These are phyloP conservation scores for Drosophila fungiperda DNA, from an alignment of 2,888 invertebrate genomes.

Conservation along the genomic window DNA sequence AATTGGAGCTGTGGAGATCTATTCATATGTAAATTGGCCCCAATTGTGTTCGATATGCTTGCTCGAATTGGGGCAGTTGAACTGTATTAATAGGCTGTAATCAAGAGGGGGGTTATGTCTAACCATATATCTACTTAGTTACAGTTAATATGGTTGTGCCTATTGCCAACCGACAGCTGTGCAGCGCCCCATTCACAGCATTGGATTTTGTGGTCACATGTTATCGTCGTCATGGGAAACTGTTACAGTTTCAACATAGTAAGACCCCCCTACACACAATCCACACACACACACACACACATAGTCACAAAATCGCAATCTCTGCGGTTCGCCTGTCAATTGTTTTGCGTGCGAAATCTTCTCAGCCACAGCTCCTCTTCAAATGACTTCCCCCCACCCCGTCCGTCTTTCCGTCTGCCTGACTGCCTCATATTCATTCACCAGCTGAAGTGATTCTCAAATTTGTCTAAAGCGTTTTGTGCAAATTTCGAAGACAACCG, in stretches of 20 bases:
- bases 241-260: constrained; percentile 73
- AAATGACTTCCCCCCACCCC: no score
- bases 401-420: no score
- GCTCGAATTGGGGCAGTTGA: constrained; percentile 9
- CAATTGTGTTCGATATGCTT: not conserved
- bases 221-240: constrained; percentile 72
- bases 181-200: constrained; percentile 57
- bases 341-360: constrained; percentile 75
- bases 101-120: not conserved
- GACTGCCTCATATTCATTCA: constrained; percentile 20
- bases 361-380: constrained; percentile 16
- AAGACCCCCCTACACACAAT: not conserved
- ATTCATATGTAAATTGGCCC: not conserved
- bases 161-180: constrained; percentile 40
- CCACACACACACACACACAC: constrained; percentile 7
- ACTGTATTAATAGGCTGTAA: constrained; percentile 5
- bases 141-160: constrained; percentile 29
- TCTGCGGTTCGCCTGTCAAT: constrained; percentile 76
- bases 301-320: constrained; percentile 43
- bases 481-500: constrained; percentile 57
- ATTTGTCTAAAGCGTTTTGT: constrained; percentile 78
- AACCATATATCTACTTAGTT: constrained; percentile 1
- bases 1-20: not conserved
- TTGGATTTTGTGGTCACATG: constrained; percentile 65
- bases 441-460: constrained; percentile 67